Percentiles rank a stretch among this genome's conserved stretches.
Evolutionary conservation across 2,888 invertebrate genomes (phyloP).

Genomic region (Stictocephala bisonia): DNA sequence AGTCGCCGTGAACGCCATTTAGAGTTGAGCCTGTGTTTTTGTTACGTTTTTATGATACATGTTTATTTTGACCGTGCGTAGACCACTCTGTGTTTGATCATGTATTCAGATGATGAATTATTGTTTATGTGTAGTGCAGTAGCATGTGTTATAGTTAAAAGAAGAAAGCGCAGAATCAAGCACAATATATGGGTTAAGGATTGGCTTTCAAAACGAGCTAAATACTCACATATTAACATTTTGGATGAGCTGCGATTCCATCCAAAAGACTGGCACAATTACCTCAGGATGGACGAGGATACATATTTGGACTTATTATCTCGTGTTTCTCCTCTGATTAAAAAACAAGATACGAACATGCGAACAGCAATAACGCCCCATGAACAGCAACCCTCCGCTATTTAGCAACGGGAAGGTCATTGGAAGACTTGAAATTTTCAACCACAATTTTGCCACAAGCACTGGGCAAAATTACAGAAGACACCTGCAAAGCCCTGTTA

Average conservation of each 20-base stretch:
- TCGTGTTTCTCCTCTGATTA: constrained; percentile 1
- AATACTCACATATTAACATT: background rate
- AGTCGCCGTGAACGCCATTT: background rate
- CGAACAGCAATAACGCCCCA: constrained; percentile 19
- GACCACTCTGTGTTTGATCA: constrained; percentile 5
- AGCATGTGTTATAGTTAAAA: constrained; percentile 6
- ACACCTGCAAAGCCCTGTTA: constrained; percentile 8
- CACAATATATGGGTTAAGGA: background rate
- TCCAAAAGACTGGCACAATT: background rate
- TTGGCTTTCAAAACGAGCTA: constrained; percentile 21
- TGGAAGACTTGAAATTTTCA: background rate
- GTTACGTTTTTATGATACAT: no score
- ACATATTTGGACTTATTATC: constrained; percentile 19
- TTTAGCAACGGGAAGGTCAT: no score
- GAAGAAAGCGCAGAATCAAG: constrained; percentile 30
- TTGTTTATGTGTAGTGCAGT: constrained; percentile 22
- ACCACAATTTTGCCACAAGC: constrained; percentile 12
- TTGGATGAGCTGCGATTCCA: background rate
- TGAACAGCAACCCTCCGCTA: constrained; percentile 13
- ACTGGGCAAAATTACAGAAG: constrained; percentile 19
- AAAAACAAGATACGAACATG: background rate
- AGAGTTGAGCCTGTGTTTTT: background rate
- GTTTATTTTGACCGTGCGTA: no score
- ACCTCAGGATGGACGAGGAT: constrained; percentile 6
- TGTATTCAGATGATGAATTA: constrained; percentile 8